These are phyloP conservation scores for Petrosia ficiformis DNA, from an alignment of 37 sponge, comb jelly and placozoan species.

Conservation along the genomic window DNA sequence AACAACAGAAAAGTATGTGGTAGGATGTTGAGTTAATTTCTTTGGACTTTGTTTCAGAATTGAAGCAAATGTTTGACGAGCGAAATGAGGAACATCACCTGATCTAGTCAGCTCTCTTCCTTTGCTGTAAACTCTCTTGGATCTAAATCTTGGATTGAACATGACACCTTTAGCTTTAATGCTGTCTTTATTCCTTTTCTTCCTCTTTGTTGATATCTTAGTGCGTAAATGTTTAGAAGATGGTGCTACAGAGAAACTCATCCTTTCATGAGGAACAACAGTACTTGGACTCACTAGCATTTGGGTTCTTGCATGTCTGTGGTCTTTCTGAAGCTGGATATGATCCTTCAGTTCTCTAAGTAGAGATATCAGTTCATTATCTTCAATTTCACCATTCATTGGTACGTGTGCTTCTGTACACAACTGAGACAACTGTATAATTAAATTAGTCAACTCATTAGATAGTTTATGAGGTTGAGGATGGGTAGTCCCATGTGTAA, in stretches of 20 bases:
- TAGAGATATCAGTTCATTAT: not conserved
- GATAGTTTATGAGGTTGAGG: conserved; percentile 20
- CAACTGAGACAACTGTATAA: conserved; percentile 17
- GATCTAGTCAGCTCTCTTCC: not conserved
- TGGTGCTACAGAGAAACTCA: too few species aligned
- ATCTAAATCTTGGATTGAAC: not conserved
- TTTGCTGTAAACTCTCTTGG: not conserved
- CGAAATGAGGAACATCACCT: not conserved
- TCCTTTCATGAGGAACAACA: not conserved
- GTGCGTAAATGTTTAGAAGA: too few species aligned
- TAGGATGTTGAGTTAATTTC: too few species aligned
- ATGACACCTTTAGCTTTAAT: not conserved
- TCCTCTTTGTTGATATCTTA: not conserved
- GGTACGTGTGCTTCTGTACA: not conserved
- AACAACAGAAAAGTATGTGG: too few species aligned
- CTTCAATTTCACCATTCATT: not conserved
- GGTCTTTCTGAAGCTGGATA: too few species aligned
- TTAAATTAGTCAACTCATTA: conserved; percentile 14
- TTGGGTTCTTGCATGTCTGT: too few species aligned
- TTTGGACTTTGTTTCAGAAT: too few species aligned
- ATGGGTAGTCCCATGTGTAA: not conserved
- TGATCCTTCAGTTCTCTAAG: not conserved
- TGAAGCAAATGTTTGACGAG: too few species aligned
- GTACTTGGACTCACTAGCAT: too few species aligned
- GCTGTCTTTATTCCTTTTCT: not conserved